Base-by-base conservation (phyloP, 2,113 vertebrate species). In the Ranitomeya imitator region DNA sequence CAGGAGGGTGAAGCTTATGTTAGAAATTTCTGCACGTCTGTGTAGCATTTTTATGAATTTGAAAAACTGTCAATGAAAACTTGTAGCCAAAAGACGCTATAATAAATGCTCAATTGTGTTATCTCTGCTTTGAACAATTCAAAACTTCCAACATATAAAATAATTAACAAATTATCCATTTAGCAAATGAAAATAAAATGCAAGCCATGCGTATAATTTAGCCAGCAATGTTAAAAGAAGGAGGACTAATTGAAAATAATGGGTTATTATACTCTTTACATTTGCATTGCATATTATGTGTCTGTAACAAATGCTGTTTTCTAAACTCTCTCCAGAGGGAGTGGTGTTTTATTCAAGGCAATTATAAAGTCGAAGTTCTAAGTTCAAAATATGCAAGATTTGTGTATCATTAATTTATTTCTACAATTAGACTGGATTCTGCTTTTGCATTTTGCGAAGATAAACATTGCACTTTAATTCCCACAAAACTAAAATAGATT, bases 331-430 rank as follows among this genome's bases (percentile, higher is more conserved):
- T 88, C 79, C 23, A 80, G 21, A 83, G 55, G 37, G 55, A 74
- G 2, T 79, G 63, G 11, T 69, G 21, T 76, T 88, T 76, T 76
- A 52, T 79, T 51, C 13, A 83, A 83, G 21, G 37, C 69, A 77
- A 76, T 83, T 63, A 76, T 15, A 83, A 88, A 83, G 67, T 69
- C 31, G 15, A 86, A 55, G 76, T 82, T 73, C 45, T 60, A 88
- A 82, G 54, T 88, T 88, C 86, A 88, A 74, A 61, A 54, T 63
- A 4, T 88, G 69, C 67, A 76, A n/a, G 15, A 82, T 87, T 76
- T 76, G 60, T 80, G 18, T 80, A 87, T 57, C 60, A 79, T 78
- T 83, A 83, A 83, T 71, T 55, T 37, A 86, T 83, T 63, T 83
- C 13, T 26, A 84, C 63, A 31, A 55, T 26, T 69, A 84, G 82